Evolutionary conservation across 1,140 invertebrate genomes (phyloP), one percentile per base, ranked within the genome.

Genomic region (Procambarus virginalis): DNA sequence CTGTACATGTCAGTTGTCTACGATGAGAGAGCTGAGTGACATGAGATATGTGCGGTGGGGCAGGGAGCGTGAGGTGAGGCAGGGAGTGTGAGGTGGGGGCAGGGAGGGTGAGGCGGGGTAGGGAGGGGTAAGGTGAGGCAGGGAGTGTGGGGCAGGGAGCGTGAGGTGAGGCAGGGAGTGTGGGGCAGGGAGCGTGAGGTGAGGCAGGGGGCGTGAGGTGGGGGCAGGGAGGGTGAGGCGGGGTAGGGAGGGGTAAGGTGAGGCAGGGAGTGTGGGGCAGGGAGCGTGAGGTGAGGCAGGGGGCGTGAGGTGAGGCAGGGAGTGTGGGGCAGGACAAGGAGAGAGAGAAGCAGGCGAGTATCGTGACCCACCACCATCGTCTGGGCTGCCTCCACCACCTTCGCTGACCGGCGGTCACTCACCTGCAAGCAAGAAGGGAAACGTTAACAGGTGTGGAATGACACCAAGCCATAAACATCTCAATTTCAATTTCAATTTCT

Each of bases 391-490:
- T 14, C 68, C 68, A 34, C 34, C 68, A 34, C 5, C 68, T 73
- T 3, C n/a, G 14, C 6, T 34, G 22, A 34, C 68, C 22, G 68
- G 5, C 68, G n/a, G 3, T 73, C 68, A 73, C 68, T 73, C 68
- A 73, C 68, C 68, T 73, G 68, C 22, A 73, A 73, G 68, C 2
- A 73, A n/a, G 68, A 73, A 73, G 34, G n/a, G 22, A 73, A 73
- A 73, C 6, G n/a, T 73, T 73, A 73, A 34, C 0, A 20, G 68
- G n/a, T 73, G 3, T 73, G 68, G 4, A 64, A 64, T 20, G 60
- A 64, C 60, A 17, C 12, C 17, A 64, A 64, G 12, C 17, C 12
- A 34, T 34, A 34, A 34, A 34, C 34, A 34, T 34, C n/a, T n/a
- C n/a, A n/a, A n/a, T n/a, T n/a, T n/a, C n/a, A n/a, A n/a, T n/a